Conservation (phyloP, 2,113 vertebrate species). For the Myotis yumanensis region DNA sequence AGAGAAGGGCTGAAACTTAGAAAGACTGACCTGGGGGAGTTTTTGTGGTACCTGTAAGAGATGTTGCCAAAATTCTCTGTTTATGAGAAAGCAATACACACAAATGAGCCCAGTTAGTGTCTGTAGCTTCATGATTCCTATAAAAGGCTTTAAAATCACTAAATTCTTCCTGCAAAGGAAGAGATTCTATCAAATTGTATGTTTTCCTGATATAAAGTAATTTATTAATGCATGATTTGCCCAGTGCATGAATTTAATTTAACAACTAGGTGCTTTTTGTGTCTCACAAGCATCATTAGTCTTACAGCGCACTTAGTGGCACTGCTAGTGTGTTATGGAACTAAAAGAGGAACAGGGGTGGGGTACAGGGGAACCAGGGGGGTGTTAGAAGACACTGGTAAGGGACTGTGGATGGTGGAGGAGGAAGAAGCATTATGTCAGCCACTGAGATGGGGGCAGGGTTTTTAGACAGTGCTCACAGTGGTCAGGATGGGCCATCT, state of each 20-base stretch:
- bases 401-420: not conserved
- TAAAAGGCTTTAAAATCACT: not conserved
- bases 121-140: not conserved
- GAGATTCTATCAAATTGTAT: not conserved
- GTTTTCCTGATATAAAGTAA: not conserved
- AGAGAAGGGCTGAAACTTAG: not conserved
- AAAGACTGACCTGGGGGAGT: not conserved
- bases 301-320: not conserved
- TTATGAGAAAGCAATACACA: not conserved
- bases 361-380: too few species aligned
- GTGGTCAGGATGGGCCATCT: accelerated
- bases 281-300: not conserved
- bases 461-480: not conserved
- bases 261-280: constrained; percentile 38
- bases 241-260: constrained; percentile 37
- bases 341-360: not conserved
- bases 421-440: not conserved
- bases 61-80: not conserved
- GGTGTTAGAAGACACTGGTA: not conserved
- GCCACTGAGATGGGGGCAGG: accelerated
- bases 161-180: not conserved
- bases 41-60: not conserved
- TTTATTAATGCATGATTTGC: not conserved
- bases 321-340: not conserved
- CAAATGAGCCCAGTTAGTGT: not conserved